A percentile compares a stretch with the other conserved stretches of the same genome.
phyloP scores from a whole-genome alignment of 2,888 invertebrate genomes.

The Idaea straminata region DNA sequence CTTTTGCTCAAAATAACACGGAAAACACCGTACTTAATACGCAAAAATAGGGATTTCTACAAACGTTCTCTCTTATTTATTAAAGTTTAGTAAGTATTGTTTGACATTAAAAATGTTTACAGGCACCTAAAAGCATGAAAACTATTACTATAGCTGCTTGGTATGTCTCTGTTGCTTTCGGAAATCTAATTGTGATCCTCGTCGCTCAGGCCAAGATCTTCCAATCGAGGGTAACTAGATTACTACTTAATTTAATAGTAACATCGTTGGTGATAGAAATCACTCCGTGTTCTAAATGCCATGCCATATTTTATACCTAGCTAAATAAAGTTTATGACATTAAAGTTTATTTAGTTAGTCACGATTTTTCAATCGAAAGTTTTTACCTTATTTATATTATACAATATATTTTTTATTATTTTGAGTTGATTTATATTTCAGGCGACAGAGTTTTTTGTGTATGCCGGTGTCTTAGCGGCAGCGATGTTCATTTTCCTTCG shows the following conservation, averaged over 20 bases:
- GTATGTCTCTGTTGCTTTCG: conserved; percentile 89
- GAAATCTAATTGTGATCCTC: conserved; percentile 88
- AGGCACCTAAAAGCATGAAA: conserved; percentile 91
- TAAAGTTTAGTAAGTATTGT: neutral
- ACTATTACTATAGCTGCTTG: conserved; percentile 91
- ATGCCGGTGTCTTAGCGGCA: conserved; percentile 82
- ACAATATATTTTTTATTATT: no score
- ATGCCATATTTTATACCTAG: no score
- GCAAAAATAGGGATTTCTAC: no score
- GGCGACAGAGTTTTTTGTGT: conserved; percentile 88
- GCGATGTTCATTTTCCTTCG: conserved; percentile 83
- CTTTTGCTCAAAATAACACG: no score
- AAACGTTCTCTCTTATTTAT: no score
- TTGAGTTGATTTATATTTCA: conserved; percentile 47
- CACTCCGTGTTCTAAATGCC: no score
- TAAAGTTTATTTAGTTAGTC: no score
- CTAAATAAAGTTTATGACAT: no score
- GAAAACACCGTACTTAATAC: no score
- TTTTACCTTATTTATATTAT: no score
- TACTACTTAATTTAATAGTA: neutral
- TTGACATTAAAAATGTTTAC: conserved; percentile 20
- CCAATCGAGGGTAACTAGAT: conserved; percentile 79
- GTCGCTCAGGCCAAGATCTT: conserved; percentile 84
- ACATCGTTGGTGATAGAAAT: no score
- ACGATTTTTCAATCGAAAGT: no score